Evolutionary conservation across 2,797 vertebrate species (phyloP).

Genomic region (Borostomias antarcticus): DNA sequence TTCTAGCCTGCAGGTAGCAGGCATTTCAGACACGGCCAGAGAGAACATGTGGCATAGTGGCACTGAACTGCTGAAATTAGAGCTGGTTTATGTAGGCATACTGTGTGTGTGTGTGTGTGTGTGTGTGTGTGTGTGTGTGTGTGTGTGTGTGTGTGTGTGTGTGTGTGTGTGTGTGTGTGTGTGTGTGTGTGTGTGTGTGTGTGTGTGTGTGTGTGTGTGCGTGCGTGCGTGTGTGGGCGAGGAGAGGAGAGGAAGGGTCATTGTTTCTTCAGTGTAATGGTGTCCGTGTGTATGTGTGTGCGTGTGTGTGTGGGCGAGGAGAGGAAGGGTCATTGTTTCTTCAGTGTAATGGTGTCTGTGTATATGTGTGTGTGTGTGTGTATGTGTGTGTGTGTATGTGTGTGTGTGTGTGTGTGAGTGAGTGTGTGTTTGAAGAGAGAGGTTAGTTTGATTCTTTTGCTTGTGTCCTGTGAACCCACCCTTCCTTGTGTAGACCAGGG

Average conservation of each 20-base stretch:
- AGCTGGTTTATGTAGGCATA: no score
- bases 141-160: slow-evolving; percentile 6
- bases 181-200: neutral
- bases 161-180: slow-evolving; percentile 1
- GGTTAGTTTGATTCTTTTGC: neutral
- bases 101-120: slow-evolving; percentile 10
- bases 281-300: neutral
- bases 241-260: slow-evolving; percentile 3
- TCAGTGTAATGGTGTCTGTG: neutral
- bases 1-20: no score
- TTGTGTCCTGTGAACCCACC: slow-evolving; percentile 38
- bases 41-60: no score
- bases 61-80: no score
- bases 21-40: no score
- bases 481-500: no score
- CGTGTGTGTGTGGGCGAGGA: neutral
- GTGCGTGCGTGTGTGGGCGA: neutral
- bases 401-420: neutral
- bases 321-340: slow-evolving; percentile 6
- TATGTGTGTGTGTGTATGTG: neutral
- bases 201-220: slow-evolving; percentile 3
- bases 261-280: neutral
- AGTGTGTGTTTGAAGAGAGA: neutral
- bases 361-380: neutral
- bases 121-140: slow-evolving; percentile 12